Base-by-base conservation (phyloP, 2,113 vertebrate species). In the Malurus melanocephalus region DNA sequence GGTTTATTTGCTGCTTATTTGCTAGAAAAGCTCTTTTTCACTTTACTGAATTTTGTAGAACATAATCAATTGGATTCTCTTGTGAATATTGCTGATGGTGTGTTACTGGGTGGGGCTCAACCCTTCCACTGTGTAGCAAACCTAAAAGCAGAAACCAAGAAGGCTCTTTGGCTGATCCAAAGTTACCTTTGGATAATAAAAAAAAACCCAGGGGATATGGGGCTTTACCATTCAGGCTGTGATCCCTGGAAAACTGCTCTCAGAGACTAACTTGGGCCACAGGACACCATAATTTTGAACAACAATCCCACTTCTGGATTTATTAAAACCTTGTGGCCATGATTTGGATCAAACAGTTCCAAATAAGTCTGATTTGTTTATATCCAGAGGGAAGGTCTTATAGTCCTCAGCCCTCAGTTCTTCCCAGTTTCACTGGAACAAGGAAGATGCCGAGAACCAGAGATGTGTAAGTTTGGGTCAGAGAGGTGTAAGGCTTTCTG, bases 401-500 rank as follows among this genome's bases (percentile, higher is more conserved):
- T 6, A 42, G 3, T 12, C 21, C 17, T 61, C 17, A 60, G 40
- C n/a, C 45, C 38, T 18, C 60, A 30, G 8, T 15, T 67, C 16
- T 60, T 67, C 28, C 7, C 40, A 80, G 14, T 74, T 67, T 48
- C 40, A 60, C 16, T 32, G 33, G 61, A 48, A 17, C 5, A 67
- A 75, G 30, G 42, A 42, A 61, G 43, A 67, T n/a, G 32, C 33
- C 80, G 38, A 67, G 32, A 80, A 42, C 4, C 16, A 75, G 45
- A 40, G 32, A 75, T 0, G 3, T 5, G 3, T 2, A 7, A 22
- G 23, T 6, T 13, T 45, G 43, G 18, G 9, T 52, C 18, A 35
- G 67, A 33, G 35, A 68, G 10, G 15, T 11, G 1, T 1, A 32
- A 28, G 40, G 9, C 3, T 65, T 52, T 84, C 30, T 48, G 35